Conservation (phyloP, 2,113 vertebrate genomes). For the Phrynocephalus versicolor region DNA sequence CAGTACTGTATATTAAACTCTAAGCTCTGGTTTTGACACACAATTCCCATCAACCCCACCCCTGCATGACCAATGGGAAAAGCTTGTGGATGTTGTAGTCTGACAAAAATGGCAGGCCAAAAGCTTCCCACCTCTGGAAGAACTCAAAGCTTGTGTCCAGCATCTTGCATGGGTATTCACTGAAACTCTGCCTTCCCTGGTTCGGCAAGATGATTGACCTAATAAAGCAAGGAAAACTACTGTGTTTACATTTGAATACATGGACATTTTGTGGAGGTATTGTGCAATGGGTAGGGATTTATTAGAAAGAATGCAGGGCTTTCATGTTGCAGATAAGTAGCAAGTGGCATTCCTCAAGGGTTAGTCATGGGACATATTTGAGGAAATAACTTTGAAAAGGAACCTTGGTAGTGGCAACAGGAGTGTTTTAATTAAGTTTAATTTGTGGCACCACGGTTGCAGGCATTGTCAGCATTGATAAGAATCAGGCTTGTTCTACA, state of each 20-base stretch:
- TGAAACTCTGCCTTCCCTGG: background rate
- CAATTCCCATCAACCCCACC: background rate
- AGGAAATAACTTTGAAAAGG: constrained; percentile 10
- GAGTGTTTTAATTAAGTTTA: constrained; percentile 23
- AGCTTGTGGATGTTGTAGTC: background rate
- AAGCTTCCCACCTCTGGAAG: background rate
- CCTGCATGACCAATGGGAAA: background rate
- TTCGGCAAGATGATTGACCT: background rate
- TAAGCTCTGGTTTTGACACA: background rate
- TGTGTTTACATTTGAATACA: background rate
- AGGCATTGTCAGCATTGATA: constrained; percentile 27
- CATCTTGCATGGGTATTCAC: background rate
- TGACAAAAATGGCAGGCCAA: background rate
- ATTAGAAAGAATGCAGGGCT: constrained; percentile 3
- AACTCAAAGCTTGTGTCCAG: background rate
- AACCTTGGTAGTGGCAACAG: constrained; percentile 12
- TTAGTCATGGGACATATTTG: constrained; percentile 20
- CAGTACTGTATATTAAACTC: background rate
- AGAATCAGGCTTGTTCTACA: background rate
- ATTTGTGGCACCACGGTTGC: constrained; percentile 3
- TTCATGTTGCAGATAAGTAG: constrained; percentile 16
- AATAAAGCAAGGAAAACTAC: background rate
- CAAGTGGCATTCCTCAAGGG: constrained; percentile 2
- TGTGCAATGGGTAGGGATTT: constrained; percentile 2
- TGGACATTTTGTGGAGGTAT: constrained; percentile 6